Conservation (phyloP, 2,888 invertebrate genomes). For the Eristalinus sepulchralis region DNA sequence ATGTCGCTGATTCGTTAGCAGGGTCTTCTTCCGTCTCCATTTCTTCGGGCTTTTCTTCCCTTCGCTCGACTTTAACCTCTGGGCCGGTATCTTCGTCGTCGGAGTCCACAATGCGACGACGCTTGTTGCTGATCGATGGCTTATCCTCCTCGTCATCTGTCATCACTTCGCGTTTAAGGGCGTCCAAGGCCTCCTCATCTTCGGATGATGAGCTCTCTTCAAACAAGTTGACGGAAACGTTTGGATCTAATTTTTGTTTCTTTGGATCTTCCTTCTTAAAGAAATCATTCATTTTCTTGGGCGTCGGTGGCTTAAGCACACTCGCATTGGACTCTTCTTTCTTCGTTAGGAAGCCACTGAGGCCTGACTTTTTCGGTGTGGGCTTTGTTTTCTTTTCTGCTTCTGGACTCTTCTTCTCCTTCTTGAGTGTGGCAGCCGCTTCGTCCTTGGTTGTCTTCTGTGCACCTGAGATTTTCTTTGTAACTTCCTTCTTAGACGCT, state of each 20-base stretch:
- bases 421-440: no score
- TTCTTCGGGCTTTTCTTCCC: constrained; percentile 41
- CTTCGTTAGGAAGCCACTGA: constrained; percentile 74
- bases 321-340: constrained; percentile 57
- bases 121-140: constrained; percentile 73
- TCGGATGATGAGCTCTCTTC: constrained; percentile 76
- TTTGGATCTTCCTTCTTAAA: constrained; percentile 70
- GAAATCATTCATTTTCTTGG: constrained; percentile 72
- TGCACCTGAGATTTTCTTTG: no score
- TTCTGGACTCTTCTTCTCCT: no score
- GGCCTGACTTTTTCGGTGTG: constrained; percentile 59
- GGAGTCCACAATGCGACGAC: constrained; percentile 78
- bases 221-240: constrained; percentile 77
- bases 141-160: constrained; percentile 73
- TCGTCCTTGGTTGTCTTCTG: no score
- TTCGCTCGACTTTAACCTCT: constrained; percentile 72
- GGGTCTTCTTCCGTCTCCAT: constrained; percentile 44
- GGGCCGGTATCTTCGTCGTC: constrained; percentile 76
- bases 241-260: constrained; percentile 57
- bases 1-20: constrained; percentile 75
- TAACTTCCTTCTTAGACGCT: no score
- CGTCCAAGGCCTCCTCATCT: constrained; percentile 78
- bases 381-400: constrained; percentile 41
- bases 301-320: constrained; percentile 58
- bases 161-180: constrained; percentile 74